Conservation (phyloP, 2,888 invertebrate species). For the Branchellion lobata region DNA sequence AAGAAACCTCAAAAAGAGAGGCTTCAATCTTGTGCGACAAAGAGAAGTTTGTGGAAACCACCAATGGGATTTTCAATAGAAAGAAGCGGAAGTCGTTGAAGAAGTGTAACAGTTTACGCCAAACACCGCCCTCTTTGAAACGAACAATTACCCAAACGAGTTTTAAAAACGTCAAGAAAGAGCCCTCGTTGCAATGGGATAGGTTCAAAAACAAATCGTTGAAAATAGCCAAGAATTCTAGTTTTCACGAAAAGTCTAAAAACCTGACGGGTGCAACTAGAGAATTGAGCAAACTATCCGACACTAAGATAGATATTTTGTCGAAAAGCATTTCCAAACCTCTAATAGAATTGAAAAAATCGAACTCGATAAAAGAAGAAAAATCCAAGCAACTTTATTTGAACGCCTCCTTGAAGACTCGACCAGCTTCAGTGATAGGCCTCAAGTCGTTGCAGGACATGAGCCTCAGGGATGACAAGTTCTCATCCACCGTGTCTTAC, state of each 20-base stretch:
- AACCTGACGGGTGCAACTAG: not conserved
- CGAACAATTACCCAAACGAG: not conserved
- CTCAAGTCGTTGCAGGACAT: conserved; percentile 34
- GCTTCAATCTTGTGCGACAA: conserved; percentile 8
- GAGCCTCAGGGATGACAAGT: not conserved
- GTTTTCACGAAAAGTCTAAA: not conserved
- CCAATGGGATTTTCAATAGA: conserved; percentile 5
- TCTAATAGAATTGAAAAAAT: not conserved
- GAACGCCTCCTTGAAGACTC: not conserved
- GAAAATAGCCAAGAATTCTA: not conserved
- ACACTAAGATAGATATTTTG: not conserved
- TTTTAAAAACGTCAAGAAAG: not conserved
- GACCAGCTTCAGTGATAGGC: conserved; percentile 34
- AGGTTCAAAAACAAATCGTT: conserved; percentile 1
- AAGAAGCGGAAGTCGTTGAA: conserved; percentile 6
- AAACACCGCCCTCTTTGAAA: not conserved
- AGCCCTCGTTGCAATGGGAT: not conserved
- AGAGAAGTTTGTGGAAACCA: conserved; percentile 4
- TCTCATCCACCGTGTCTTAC: conserved; percentile 26
- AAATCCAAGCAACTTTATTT: not conserved
- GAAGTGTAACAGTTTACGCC: not conserved
- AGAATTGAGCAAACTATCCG: not conserved
- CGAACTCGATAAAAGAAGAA: conserved; percentile 4
- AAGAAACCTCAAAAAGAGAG: conserved; percentile 12
- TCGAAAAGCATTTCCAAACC: not conserved